Base-by-base conservation (phyloP, 2,113 vertebrate species). In the Glaucomys volans region DNA sequence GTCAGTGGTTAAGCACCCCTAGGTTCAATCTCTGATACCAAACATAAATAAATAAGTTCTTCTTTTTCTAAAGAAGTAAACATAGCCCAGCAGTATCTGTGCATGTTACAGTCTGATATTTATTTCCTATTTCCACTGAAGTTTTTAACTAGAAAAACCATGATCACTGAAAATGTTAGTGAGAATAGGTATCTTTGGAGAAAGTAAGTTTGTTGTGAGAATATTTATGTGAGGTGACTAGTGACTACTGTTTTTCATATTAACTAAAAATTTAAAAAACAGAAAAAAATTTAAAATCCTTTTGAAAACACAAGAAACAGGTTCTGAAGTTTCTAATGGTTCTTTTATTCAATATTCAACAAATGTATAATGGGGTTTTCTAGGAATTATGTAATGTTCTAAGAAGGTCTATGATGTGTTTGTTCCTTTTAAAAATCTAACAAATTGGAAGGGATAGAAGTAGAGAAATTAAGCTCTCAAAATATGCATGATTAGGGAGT, bases 201-300 rank as follows among this genome's bases (percentile, higher is more conserved):
- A 40, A 96, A 89, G 75, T 59, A 30, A 91, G 20, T 79, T 44
- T 74, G 16, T 88, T 77, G 0, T 86, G 69, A 86, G 62, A 86
- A 62, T 72, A 50, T 52, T 66, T 88, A 42, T 72, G 11, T 81
- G 47, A 95, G n/a, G 17, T 87, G 64, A 87, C 40, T 79, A 69
- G 80, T 74, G 80, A 37, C 28, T 67, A 90, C 67, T 32, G 50
- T 74, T 93, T 86, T 90, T 20, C 4, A 91, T 26, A 81, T 93
- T 76, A 71, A 69, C 50, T 83, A 82, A 84, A 92, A 88, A n/a
- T n/a, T 92, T 87, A 92, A 94, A 91, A 62, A 84, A 90, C 2
- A 84, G 9, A 59, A 87, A 74, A 94, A 90, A 44, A 28, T 22
- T 5, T 44, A 14, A 62, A 87, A 64, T 30, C 44, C 44, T n/a